A percentile compares a stretch with the other conserved stretches of the same genome.
These are phyloP conservation scores for Drosophila bocki DNA, from an alignment of 1,140 invertebrate genomes.

Conservation along the genomic window DNA sequence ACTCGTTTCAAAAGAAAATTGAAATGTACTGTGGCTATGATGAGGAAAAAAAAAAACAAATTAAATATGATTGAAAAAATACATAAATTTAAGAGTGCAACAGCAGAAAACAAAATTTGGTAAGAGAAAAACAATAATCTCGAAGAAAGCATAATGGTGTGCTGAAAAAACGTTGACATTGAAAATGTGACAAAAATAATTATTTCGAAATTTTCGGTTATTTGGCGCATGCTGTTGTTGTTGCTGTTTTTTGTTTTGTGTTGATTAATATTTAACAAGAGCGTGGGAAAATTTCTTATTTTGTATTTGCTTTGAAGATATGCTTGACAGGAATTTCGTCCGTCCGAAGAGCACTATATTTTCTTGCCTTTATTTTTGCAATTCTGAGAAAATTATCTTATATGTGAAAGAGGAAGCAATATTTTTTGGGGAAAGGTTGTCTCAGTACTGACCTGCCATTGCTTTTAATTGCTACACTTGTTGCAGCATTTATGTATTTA, in stretches of 20 bases:
- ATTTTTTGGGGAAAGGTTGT: neutral
- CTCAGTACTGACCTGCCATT: too few relatives aligned
- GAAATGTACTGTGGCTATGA: neutral
- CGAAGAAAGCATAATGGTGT: constrained; percentile 14
- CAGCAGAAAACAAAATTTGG: neutral
- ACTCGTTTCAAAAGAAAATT: neutral
- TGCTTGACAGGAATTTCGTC: constrained; percentile 3
- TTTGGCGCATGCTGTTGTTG: neutral
- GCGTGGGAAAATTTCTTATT: constrained; percentile 17
- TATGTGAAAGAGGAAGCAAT: neutral
- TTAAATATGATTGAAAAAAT: too few relatives aligned
- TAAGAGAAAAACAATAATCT: constrained; percentile 4
- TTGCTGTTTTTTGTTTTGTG: constrained; percentile 3
- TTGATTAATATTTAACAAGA: constrained; percentile 38
- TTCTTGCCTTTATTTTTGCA: neutral
- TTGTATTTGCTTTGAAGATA: constrained; percentile 30
- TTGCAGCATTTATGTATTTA: neutral
- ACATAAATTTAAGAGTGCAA: constrained; percentile 7
- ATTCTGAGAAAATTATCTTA: neutral
- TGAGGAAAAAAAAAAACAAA: constrained; percentile 1
- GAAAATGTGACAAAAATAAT: constrained; percentile 55
- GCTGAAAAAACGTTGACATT: constrained; percentile 44
- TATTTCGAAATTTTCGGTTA: constrained; percentile 33
- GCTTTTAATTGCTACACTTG: neutral
- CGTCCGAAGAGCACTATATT: neutral